Percentiles rank a stretch among this genome's conserved stretches.
Conservation (phyloP, 2,888 invertebrate species). For the Lochmaea crataegi region DNA sequence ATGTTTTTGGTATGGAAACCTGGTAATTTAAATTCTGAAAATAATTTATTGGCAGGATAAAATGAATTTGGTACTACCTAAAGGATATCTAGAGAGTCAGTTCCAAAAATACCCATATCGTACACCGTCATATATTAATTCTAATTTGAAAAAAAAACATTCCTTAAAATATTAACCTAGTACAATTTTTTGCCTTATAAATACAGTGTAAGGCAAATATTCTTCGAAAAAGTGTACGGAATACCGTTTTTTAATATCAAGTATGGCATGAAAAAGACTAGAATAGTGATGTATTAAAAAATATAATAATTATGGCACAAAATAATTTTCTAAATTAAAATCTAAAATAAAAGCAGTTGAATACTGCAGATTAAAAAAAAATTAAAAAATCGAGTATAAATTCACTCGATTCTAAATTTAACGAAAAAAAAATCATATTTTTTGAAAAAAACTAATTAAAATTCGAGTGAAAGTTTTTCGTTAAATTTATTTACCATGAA, state of each 20-base stretch:
- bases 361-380: no score
- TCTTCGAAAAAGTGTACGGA: neutral
- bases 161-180: no score
- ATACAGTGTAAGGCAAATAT: neutral
- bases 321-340: slow-evolving; percentile 11
- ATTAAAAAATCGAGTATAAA: no score
- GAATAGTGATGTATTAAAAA: slow-evolving; percentile 4
- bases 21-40: no score
- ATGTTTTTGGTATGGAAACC: no score
- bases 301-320: slow-evolving; percentile 18
- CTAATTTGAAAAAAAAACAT: neutral
- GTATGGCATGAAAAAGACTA: slow-evolving; percentile 25
- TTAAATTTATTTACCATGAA: no score
- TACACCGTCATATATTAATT: neutral
- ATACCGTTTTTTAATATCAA: slow-evolving; percentile 22
- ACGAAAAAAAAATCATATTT: no score
- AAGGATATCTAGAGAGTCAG: neutral
- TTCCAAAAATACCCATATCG: neutral
- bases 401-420: no score
- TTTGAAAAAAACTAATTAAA: no score
- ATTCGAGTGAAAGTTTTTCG: no score
- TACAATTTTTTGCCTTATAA: neutral
- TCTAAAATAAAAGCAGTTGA: neutral
- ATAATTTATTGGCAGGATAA: no score
- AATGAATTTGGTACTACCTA: neutral